Percentiles rank a stretch among this genome's conserved stretches.
Evolutionary conservation across 1,140 invertebrate species (phyloP).

Genomic region (Pseudoatta argentina): DNA sequence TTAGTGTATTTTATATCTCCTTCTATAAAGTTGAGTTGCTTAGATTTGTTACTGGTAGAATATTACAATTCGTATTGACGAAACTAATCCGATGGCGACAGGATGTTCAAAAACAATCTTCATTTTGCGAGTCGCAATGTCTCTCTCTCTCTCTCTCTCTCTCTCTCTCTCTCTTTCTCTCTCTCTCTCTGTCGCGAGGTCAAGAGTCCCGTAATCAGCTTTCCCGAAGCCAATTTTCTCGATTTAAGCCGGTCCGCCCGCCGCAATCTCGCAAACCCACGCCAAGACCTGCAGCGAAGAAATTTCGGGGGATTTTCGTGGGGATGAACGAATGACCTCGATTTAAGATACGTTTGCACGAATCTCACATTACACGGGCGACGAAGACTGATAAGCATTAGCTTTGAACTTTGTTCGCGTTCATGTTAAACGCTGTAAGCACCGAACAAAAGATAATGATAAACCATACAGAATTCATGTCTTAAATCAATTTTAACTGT

Average conservation of each 20-base stretch:
- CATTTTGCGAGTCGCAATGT: slow-evolving; percentile 16
- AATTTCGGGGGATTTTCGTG: slow-evolving; percentile 50
- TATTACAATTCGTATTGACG: slow-evolving; percentile 13
- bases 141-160: slow-evolving; percentile 3
- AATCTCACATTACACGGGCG: slow-evolving; percentile 17
- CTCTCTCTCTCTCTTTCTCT: slow-evolving; percentile 1
- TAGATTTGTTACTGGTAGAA: neutral
- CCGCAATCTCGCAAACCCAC: slow-evolving; percentile 55
- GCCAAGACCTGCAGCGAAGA: neutral
- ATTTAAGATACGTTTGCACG: slow-evolving; percentile 46
- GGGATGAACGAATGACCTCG: slow-evolving; percentile 25
- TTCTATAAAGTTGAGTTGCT: neutral
- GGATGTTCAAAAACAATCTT: neutral
- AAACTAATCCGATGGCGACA: slow-evolving; percentile 28
- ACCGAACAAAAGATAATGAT: neutral
- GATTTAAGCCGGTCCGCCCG: slow-evolving; percentile 41
- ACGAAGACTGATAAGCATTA: slow-evolving; percentile 30
- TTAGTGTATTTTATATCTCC: neutral
- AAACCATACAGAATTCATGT: neutral
- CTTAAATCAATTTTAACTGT: neutral
- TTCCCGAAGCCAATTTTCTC: slow-evolving; percentile 57
- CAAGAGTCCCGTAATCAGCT: slow-evolving; percentile 53
- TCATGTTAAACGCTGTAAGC: slow-evolving; percentile 18
- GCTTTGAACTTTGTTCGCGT: slow-evolving; percentile 4
- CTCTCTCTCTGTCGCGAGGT: neutral